phyloP scores from a whole-genome alignment of 2,113 vertebrate genomes.

The Varanus salvator region DNA sequence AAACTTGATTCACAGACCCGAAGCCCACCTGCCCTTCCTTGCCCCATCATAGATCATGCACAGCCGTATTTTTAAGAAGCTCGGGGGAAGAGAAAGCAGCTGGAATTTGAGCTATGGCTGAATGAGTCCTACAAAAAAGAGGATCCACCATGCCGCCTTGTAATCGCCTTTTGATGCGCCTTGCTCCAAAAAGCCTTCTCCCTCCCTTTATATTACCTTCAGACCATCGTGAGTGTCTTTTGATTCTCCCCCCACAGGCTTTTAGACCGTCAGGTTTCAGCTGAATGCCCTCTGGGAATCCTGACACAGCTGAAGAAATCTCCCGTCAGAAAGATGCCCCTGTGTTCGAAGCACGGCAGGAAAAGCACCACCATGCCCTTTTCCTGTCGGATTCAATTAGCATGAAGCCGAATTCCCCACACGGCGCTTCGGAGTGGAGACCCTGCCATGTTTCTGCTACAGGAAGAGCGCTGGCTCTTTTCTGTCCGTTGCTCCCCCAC shows the following conservation, averaged over 20 bases:
- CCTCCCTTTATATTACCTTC: not conserved
- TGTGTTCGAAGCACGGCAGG: not conserved
- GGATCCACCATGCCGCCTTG: not conserved
- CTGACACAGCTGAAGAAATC: not conserved
- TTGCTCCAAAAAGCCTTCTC: accelerated
- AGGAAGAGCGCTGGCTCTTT: accelerated
- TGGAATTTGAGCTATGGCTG: not conserved
- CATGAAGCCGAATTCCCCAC: not conserved
- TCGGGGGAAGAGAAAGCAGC: not conserved
- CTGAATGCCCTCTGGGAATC: not conserved
- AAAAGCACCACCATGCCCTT: not conserved
- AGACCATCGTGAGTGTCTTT: not conserved
- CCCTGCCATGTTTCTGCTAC: slow-evolving; percentile 15
- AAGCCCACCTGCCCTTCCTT: not conserved
- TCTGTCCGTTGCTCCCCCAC: accelerated
- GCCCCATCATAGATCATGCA: not conserved
- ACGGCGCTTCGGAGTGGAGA: accelerated
- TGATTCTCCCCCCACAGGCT: not conserved
- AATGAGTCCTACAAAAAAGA: not conserved
- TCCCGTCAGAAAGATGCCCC: not conserved
- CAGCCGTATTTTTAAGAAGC: not conserved
- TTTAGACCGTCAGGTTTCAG: slow-evolving; percentile 21
- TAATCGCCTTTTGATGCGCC: not conserved
- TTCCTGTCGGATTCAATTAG: not conserved
- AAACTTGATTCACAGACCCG: too few species aligned